Percentiles rank a stretch among this genome's conserved stretches.
Conservation (phyloP, 2,888 invertebrate genomes). For the Lasioglossum vierecki region DNA sequence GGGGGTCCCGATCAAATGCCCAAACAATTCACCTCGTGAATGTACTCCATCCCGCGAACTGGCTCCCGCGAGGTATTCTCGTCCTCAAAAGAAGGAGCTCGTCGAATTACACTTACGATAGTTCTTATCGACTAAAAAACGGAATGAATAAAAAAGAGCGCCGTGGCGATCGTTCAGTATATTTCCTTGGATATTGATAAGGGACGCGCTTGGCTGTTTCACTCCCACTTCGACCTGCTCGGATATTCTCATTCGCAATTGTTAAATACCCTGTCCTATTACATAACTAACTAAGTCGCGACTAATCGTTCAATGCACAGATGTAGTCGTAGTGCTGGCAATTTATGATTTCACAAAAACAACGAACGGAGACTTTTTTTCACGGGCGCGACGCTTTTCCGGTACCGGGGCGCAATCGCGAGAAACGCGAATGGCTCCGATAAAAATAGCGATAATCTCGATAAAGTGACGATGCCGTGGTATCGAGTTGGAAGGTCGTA, state of each 20-base stretch:
- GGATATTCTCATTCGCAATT: neutral
- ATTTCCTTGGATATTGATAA: constrained; percentile 19
- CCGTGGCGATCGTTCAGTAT: neutral
- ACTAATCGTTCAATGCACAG: neutral
- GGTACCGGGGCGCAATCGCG: neutral
- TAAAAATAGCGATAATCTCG: constrained; percentile 32
- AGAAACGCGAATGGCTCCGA: constrained; percentile 12
- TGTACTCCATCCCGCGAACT: constrained; percentile 8
- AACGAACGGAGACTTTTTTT: neutral
- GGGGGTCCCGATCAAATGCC: constrained; percentile 35
- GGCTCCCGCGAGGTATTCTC: neutral
- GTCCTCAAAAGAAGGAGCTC: neutral
- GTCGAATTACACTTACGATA: neutral
- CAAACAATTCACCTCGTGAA: constrained; percentile 24
- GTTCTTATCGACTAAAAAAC: neutral
- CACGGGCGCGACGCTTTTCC: neutral
- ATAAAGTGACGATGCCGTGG: constrained; percentile 6
- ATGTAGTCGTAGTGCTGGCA: neutral
- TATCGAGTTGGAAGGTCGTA: constrained; percentile 22
- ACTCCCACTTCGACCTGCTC: neutral
- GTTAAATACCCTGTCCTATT: neutral
- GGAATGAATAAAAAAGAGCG: neutral
- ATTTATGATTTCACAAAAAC: neutral
- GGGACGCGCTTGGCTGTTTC: no score
- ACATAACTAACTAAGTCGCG: neutral